Conservation (phyloP, 1,140 invertebrate species). For the Calliphora vicina region DNA sequence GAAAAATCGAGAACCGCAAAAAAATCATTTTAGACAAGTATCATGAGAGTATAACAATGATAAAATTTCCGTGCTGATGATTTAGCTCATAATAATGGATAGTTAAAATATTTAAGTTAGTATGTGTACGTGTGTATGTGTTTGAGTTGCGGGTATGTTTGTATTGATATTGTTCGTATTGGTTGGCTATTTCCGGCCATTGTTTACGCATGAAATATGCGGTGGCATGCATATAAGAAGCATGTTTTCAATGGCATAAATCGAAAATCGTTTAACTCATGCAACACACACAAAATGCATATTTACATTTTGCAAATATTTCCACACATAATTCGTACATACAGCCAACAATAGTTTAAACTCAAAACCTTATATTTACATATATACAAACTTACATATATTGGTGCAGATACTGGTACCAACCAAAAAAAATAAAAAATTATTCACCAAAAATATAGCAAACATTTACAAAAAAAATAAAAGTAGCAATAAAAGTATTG, state of each 20-base stretch:
- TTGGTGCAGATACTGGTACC: neutral
- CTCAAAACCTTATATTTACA: neutral
- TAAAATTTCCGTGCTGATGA: neutral
- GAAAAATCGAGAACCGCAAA: neutral
- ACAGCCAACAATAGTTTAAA: no score
- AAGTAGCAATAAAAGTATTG: no score
- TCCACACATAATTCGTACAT: neutral
- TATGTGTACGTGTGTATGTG: neutral
- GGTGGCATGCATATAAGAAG: neutral
- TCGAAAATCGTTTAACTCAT: neutral
- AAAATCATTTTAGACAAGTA: no score
- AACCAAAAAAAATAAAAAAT: neutral
- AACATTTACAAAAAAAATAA: no score
- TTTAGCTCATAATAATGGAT: neutral
- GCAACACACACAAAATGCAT: neutral
- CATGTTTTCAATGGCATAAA: constrained; percentile 2
- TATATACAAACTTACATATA: neutral
- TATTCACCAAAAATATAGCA: no score
- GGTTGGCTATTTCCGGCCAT: neutral
- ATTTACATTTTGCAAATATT: neutral
- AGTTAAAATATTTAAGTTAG: neutral
- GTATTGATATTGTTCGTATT: neutral
- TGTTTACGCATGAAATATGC: constrained; percentile 5
- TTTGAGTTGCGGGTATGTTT: neutral
- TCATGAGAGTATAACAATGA: neutral